phyloP scores from a whole-genome alignment of 2,113 vertebrate genomes.

The Prietella phreatophila region DNA sequence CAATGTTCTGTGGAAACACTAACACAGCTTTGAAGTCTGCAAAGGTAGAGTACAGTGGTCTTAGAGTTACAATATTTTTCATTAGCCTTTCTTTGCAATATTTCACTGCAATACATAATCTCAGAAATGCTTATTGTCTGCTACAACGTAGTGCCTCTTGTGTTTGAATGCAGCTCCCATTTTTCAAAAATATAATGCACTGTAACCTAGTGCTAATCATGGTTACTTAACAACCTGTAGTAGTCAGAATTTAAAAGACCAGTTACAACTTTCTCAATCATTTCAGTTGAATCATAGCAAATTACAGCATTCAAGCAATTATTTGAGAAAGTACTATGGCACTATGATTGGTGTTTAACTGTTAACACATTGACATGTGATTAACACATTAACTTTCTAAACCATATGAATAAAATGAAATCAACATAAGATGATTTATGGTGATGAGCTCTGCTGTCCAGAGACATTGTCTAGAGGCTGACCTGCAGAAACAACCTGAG shows the following conservation, averaged over 20 bases:
- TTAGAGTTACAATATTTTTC: neutral
- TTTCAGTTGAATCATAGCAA: neutral
- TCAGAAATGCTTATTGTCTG: neutral
- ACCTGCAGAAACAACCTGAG: conserved; percentile 25
- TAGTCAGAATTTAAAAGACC: neutral
- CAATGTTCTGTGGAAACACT: neutral
- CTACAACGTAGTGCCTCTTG: neutral
- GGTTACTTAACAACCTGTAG: neutral
- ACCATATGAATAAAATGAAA: neutral
- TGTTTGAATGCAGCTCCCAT: neutral
- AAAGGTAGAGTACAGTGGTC: neutral
- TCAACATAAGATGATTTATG: neutral
- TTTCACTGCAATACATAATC: neutral
- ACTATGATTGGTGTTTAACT: neutral
- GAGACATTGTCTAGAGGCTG: conserved; percentile 12
- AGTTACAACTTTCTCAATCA: neutral
- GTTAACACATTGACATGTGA: neutral
- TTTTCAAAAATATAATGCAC: neutral
- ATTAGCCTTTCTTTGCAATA: neutral
- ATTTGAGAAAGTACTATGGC: neutral
- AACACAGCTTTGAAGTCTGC: neutral
- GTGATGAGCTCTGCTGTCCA: neutral
- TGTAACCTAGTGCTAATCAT: neutral
- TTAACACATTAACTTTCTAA: neutral
- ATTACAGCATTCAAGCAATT: neutral